Conservation (phyloP, 1,140 invertebrate species). For the Drosophila kurseongensis region DNA sequence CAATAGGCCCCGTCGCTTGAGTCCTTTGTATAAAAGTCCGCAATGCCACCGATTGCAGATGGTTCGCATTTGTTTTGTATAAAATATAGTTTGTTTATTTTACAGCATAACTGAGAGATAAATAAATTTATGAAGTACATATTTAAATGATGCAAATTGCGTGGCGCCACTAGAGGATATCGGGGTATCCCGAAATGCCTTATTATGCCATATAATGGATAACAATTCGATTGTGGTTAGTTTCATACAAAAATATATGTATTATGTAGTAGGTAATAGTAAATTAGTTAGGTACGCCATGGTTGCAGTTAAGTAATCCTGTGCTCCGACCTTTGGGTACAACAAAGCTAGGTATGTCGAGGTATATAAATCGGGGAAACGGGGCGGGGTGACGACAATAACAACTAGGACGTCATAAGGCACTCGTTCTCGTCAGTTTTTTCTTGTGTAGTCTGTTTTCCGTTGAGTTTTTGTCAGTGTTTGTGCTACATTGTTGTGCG, state of each 20-base stretch:
- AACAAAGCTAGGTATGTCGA: constrained; percentile 45
- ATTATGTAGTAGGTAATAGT: constrained; percentile 36
- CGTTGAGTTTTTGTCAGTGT: constrained; percentile 6
- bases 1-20: constrained; percentile 26
- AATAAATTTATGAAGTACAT: constrained; percentile 56
- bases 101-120: constrained; percentile 56
- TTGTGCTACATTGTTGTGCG: constrained; percentile 39
- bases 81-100: constrained; percentile 72
- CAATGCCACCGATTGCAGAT: constrained; percentile 12
- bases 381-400: constrained; percentile 34
- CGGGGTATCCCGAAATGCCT: constrained; percentile 11
- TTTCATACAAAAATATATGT: constrained; percentile 48
- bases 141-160: constrained; percentile 45
- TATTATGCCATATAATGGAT: constrained; percentile 19
- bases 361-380: constrained; percentile 40
- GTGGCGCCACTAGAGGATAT: constrained; percentile 7
- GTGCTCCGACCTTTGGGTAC: constrained; percentile 28
- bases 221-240: constrained; percentile 47
- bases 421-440: constrained; percentile 52
- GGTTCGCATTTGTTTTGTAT: constrained; percentile 46
- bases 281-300: constrained; percentile 48
- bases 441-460: constrained; percentile 10
- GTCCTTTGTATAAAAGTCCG: constrained; percentile 44
- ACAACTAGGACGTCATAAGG: constrained; percentile 60
- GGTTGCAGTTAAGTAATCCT: constrained; percentile 44